Conservation (phyloP, 2,113 vertebrate species). For the Phalacrocorax brasilianus region DNA sequence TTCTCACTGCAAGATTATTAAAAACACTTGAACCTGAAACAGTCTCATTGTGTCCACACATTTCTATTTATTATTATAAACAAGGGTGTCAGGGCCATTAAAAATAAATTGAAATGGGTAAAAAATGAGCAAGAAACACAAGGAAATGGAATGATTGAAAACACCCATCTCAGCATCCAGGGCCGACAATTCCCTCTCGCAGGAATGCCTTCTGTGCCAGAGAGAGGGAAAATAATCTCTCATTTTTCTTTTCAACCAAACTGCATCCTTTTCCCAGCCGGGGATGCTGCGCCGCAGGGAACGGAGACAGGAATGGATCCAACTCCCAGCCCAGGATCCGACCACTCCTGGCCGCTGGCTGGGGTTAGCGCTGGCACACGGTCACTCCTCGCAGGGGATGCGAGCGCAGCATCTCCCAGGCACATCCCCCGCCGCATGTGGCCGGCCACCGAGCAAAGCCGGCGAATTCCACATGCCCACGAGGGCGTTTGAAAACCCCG, state of each 20-base stretch:
- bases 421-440: neutral
- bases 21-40: conserved; percentile 61
- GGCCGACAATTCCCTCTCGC: neutral
- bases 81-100: conserved; percentile 50
- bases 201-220: neutral
- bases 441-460: neutral
- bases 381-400: neutral
- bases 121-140: conserved; percentile 32
- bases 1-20: conserved; percentile 47
- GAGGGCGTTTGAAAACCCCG: neutral
- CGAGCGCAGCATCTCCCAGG: rapidly evolving
- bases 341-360: neutral
- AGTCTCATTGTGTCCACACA: conserved; percentile 44
- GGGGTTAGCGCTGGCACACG: neutral
- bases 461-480: rapidly evolving
- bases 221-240: neutral
- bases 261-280: neutral
- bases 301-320: neutral
- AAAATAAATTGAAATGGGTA: conserved; percentile 39
- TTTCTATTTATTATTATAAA: conserved; percentile 63
- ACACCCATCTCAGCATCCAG: neutral
- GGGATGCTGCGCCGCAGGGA: neutral
- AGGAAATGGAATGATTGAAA: conserved; percentile 43
- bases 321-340: neutral
- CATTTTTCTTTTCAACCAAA: neutral